Evolutionary conservation across 2,113 vertebrate genomes (phyloP), one percentile per base, ranked within the genome.

Genomic region (Semicossyphus pulcher): DNA sequence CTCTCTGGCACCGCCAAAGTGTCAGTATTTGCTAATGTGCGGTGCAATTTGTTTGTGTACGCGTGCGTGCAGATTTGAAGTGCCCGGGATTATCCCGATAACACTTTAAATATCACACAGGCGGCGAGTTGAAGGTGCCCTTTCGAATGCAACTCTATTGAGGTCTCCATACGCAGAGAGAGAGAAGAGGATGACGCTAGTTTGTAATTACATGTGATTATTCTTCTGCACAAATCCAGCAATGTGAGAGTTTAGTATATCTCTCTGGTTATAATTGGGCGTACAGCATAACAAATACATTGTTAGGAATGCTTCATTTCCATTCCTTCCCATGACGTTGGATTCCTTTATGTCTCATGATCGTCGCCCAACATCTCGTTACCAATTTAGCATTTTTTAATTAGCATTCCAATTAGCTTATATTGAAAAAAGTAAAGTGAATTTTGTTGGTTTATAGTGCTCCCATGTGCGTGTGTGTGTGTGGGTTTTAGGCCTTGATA

Each of bases 341-440:
- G 41, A 73, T 72, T 79, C 54, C 64, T 75, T 76, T 52, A 53
- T 45, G 58, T 78, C 49, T 56, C 25, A 1, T 36, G 49, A 63
- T 82, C 78, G 65, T 64, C 26, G 23, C 60, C 67, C 3, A 76
- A 52, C 63, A 78, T 78, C 26, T 0, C 45, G 68, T 68, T 81
- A 59, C 47, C 79, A 58, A 87, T 86, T 78, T 63, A 77, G 76
- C 66, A 44, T 77, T 76, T 44, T 78, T 74, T 74, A 63, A 86
- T 84, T 85, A 81, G 69, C 60, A 57, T 86, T 41, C 61, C 47
- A 88, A 87, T 90, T 88, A 87, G 68, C 48, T 59, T 57, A 45
- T 61, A 74, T 57, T 68, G 28, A 51, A 67, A 70, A 58, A 31
- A n/a, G n/a, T n/a, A n/a, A 49, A 75, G 70, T 79, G 44, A 52